Evolutionary conservation across 2,888 invertebrate genomes (phyloP).

Genomic region (Meloe dianella): DNA sequence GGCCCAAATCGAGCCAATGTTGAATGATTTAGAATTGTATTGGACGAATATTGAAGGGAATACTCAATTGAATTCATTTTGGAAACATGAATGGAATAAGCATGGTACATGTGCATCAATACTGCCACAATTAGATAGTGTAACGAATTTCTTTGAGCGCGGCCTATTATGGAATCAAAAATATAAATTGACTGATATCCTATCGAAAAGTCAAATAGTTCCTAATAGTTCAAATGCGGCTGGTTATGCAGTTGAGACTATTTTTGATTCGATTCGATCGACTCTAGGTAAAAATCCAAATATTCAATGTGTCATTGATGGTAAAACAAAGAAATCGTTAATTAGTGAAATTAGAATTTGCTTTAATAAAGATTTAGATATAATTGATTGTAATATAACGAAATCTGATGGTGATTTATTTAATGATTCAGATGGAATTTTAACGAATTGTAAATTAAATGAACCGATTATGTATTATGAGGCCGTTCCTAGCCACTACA

Average conservation of each 20-base stretch:
- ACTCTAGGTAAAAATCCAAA: conserved; percentile 66
- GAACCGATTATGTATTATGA: conserved; percentile 66
- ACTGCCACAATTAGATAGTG: conserved; percentile 65
- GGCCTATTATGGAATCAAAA: conserved; percentile 68
- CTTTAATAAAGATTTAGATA: conserved; percentile 69
- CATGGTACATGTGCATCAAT: conserved; percentile 80
- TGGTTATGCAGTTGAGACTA: conserved; percentile 60
- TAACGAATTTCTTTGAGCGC: conserved; percentile 72
- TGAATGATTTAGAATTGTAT: conserved; percentile 53
- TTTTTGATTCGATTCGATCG: conserved; percentile 64
- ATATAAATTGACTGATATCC: conserved; percentile 68
- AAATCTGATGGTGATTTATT: conserved; percentile 44
- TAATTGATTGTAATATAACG: conserved; percentile 72
- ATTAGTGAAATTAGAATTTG: conserved; percentile 77
- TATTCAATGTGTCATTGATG: conserved; percentile 69
- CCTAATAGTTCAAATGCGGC: conserved; percentile 58
- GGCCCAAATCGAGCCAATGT: conserved; percentile 65
- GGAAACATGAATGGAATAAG: conserved; percentile 84
- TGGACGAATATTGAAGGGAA: conserved; percentile 78
- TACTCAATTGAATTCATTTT: conserved; percentile 64
- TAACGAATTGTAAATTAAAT: conserved; percentile 67
- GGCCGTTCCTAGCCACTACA: conserved; percentile 53
- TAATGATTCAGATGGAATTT: conserved; percentile 55
- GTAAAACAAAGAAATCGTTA: conserved; percentile 64
- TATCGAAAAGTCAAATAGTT: conserved; percentile 64